Conservation (phyloP, 2,797 vertebrate genomes). For the Bradypus variegatus region DNA sequence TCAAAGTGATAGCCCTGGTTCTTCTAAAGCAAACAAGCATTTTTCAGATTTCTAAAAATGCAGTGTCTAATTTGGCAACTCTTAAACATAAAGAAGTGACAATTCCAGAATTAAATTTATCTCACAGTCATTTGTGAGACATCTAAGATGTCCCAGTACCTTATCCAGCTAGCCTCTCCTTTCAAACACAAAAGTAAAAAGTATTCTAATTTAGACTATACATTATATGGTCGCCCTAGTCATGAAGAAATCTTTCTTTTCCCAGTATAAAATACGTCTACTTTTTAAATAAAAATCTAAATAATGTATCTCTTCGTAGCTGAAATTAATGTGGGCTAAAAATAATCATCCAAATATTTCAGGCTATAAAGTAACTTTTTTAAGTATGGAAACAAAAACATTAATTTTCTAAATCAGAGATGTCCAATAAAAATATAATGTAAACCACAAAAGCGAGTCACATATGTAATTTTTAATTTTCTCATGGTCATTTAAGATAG, state of each 20-base stretch:
- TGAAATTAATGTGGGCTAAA: too few relatives aligned
- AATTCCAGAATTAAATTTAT: background rate
- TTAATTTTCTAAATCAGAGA: too few relatives aligned
- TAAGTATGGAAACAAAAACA: too few relatives aligned
- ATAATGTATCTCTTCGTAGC: background rate
- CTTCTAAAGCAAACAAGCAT: background rate
- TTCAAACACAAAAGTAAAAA: background rate
- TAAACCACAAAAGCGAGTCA: too few relatives aligned
- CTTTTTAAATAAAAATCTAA: background rate
- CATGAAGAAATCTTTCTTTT: background rate
- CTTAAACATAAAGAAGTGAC: background rate
- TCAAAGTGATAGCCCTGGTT: background rate
- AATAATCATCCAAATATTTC: too few relatives aligned
- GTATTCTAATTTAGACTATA: background rate
- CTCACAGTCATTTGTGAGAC: too few relatives aligned
- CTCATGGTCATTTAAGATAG: too few relatives aligned
- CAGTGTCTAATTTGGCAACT: background rate
- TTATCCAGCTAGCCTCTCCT: background rate
- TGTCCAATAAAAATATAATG: too few relatives aligned
- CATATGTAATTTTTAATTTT: too few relatives aligned
- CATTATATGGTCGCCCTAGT: background rate
- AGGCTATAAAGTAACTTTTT: too few relatives aligned
- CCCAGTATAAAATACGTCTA: background rate
- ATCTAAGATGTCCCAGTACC: background rate
- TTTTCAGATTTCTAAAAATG: background rate